Conservation (phyloP, 2,113 vertebrate genomes). For the Micromys minutus region DNA sequence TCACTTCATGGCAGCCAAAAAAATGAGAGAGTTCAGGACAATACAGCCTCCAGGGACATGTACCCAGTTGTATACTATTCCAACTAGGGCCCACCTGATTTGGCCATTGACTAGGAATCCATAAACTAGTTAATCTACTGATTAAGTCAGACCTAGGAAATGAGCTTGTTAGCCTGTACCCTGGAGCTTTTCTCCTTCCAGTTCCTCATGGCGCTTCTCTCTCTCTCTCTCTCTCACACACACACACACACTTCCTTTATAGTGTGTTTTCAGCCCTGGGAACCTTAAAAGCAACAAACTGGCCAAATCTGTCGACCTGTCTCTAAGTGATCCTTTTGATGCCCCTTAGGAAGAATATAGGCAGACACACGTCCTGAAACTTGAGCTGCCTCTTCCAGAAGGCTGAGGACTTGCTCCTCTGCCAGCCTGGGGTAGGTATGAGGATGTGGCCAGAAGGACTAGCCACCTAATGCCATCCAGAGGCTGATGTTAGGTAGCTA, state of each 20-base stretch:
- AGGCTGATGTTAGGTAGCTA: neutral
- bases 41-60: neutral
- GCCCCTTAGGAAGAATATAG: neutral
- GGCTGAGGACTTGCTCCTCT: neutral
- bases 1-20: neutral
- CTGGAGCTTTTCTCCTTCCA: neutral
- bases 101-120: neutral
- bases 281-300: neutral
- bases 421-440: neutral
- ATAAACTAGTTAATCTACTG: neutral
- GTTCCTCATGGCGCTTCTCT: neutral
- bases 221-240: neutral
- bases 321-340: neutral
- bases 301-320: neutral
- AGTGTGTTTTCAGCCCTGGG: neutral
- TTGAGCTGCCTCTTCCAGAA: neutral
- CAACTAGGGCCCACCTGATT: neutral
- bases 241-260: neutral
- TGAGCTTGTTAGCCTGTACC: neutral
- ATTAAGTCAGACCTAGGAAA: neutral
- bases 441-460: neutral
- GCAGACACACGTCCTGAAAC: neutral
- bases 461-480: neutral
- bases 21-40: neutral
- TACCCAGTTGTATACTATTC: neutral